Evolutionary conservation across 1,140 invertebrate species (phyloP).

Genomic region (Acyrthosiphon pisum): DNA sequence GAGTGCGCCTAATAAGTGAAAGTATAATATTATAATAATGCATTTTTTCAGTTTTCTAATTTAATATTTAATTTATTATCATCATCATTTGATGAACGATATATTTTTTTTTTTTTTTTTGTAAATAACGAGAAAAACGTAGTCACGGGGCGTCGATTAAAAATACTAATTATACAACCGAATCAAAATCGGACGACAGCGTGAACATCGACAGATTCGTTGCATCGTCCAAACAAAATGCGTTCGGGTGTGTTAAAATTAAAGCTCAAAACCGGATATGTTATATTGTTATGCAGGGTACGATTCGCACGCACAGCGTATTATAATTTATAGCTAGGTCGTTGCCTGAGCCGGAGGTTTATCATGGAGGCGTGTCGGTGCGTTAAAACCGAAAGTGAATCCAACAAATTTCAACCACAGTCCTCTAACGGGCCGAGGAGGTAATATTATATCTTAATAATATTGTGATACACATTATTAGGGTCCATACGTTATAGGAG

Average conservation of each 20-base stretch:
- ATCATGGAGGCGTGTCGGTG: background rate
- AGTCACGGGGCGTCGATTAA: background rate
- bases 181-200: background rate
- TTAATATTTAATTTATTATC: background rate
- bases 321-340: background rate
- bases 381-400: background rate
- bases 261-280: background rate
- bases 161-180: background rate
- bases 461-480: no score
- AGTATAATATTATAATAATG: background rate
- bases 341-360: background rate
- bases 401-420: background rate
- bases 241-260: background rate
- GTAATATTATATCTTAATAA: no score
- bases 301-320: background rate
- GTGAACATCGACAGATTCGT: background rate
- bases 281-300: background rate
- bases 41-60: background rate
- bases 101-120: background rate
- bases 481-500: no score
- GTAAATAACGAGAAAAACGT: background rate
- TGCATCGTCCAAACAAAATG: background rate
- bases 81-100: background rate
- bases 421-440: no score
- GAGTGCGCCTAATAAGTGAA: constrained; percentile 9